Evolutionary conservation across 2,113 vertebrate species (phyloP).

Genomic region (Larimichthys crocea): DNA sequence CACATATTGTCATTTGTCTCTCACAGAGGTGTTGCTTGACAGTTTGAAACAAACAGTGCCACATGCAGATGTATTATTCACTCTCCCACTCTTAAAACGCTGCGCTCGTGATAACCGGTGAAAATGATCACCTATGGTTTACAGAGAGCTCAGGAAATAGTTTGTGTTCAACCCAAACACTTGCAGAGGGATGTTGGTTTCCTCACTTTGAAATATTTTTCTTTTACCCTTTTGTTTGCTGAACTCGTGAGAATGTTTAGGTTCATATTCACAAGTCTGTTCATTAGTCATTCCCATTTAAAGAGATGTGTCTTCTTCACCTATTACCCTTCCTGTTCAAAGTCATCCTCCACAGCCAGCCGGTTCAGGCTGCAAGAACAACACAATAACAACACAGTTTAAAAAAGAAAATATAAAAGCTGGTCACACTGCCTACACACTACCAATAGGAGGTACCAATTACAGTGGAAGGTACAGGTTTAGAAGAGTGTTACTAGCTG

Average conservation of each 20-base stretch:
- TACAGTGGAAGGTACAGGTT: slow-evolving; percentile 5
- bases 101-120: slow-evolving; percentile 22
- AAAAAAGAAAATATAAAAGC: slow-evolving; percentile 3
- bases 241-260: slow-evolving; percentile 61
- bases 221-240: slow-evolving; percentile 30
- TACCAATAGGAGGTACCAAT: not conserved
- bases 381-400: not conserved
- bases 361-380: not conserved
- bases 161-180: slow-evolving; percentile 67
- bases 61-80: slow-evolving; percentile 24
- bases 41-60: slow-evolving; percentile 45
- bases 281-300: slow-evolving; percentile 43
- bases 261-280: slow-evolving; percentile 27
- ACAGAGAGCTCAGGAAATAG: slow-evolving; percentile 42
- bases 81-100: slow-evolving; percentile 3
- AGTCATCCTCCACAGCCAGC: not conserved
- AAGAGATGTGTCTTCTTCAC: not conserved
- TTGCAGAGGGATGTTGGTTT: slow-evolving; percentile 25
- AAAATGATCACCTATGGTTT: slow-evolving; percentile 55
- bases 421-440: slow-evolving; percentile 3
- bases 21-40: slow-evolving; percentile 35
- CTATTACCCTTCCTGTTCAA: not conserved
- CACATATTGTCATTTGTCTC: slow-evolving; percentile 10
- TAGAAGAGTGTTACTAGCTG: slow-evolving; percentile 8
- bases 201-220: slow-evolving; percentile 47